Evolutionary conservation across 2,888 invertebrate species (phyloP).

Genomic region (Cephus pygmeus): DNA sequence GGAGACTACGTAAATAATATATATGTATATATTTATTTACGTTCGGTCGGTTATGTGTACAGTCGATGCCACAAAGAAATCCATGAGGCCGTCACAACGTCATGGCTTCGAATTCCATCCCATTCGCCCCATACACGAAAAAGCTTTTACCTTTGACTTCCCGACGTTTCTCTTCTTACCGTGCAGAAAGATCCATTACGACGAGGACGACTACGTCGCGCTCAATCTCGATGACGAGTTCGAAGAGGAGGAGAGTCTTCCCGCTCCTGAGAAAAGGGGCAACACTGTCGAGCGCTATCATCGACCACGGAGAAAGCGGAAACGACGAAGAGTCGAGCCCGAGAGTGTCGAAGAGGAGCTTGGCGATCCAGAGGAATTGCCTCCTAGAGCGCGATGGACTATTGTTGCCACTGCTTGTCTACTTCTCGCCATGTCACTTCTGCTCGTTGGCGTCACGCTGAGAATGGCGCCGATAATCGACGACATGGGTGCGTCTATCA

Average conservation of each 20-base stretch:
- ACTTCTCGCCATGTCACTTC: constrained; percentile 86
- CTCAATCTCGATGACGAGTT: constrained; percentile 68
- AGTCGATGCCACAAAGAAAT: background rate
- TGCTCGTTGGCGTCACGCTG: constrained; percentile 90
- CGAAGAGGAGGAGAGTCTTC: constrained; percentile 56
- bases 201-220: constrained; percentile 68
- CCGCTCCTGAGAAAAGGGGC: constrained; percentile 23
- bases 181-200: constrained; percentile 66
- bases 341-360: constrained; percentile 67
- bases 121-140: background rate
- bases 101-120: background rate
- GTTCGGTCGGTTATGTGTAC: background rate
- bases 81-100: background rate
- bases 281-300: constrained; percentile 47
- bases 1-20: background rate
- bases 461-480: constrained; percentile 96
- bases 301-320: constrained; percentile 60
- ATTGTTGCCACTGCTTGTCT: constrained; percentile 92
- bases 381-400: constrained; percentile 87
- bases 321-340: constrained; percentile 55
- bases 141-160: background rate
- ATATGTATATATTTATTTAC: background rate
- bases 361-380: constrained; percentile 83
- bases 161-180: background rate
- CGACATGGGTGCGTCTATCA: constrained; percentile 85